Percentiles rank a stretch among this genome's conserved stretches.
Conservation (phyloP, 2,888 invertebrate species). For the Girardia tigrina region DNA sequence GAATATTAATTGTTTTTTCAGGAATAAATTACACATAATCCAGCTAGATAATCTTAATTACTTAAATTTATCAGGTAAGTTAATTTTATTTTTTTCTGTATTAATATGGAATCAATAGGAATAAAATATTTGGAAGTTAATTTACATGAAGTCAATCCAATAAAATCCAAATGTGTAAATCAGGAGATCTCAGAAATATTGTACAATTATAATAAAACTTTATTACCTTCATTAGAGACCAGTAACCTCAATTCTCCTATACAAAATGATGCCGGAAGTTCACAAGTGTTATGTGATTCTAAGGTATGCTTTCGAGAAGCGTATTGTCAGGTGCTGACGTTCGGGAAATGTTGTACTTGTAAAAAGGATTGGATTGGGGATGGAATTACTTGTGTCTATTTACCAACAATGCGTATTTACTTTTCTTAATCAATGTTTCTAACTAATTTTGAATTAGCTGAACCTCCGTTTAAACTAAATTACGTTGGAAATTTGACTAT, state of each 20-base stretch:
- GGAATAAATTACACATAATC: not conserved
- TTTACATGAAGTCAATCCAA: not conserved
- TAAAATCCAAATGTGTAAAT: not conserved
- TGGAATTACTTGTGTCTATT: not conserved
- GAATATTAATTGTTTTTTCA: not conserved
- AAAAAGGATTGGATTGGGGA: not conserved
- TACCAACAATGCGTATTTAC: not conserved
- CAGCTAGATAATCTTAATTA: not conserved
- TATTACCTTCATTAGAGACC: too few species aligned
- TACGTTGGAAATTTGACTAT: not conserved
- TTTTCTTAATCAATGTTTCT: not conserved
- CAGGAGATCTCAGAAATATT: not conserved
- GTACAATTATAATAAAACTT: not conserved
- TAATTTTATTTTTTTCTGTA: not conserved
- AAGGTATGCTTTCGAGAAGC: not conserved
- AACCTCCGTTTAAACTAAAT: not conserved
- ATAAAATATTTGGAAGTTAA: not conserved
- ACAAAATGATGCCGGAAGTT: not conserved
- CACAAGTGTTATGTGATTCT: not conserved
- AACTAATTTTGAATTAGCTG: not conserved
- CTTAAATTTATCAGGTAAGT: not conserved
- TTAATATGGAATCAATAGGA: too few species aligned
- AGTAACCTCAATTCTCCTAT: too few species aligned
- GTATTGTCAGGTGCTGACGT: not conserved
- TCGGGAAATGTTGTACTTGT: constrained; percentile 1